These are phyloP conservation scores for Megaceryle torquata DNA, from an alignment of 2,113 vertebrate genomes.

Conservation along the genomic window DNA sequence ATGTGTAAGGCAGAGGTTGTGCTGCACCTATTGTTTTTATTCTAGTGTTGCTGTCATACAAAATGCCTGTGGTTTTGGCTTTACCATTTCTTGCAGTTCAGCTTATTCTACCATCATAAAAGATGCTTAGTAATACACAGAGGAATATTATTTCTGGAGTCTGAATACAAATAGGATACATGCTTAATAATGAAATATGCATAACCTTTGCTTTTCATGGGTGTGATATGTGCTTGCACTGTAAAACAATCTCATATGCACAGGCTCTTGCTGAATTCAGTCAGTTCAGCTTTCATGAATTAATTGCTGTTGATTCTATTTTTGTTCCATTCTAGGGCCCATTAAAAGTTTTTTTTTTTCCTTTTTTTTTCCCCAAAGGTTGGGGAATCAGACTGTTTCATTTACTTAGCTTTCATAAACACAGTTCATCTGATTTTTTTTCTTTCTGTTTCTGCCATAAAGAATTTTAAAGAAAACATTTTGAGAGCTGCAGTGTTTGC, in stretches of 20 bases:
- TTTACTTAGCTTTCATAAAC: neutral
- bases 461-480: neutral
- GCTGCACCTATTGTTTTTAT: neutral
- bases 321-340: neutral
- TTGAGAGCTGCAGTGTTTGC: neutral
- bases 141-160: neutral
- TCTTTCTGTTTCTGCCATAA: neutral
- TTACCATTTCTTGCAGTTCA: neutral
- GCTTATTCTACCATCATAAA: neutral
- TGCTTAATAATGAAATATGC: neutral
- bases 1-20: neutral
- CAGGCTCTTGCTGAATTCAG: neutral
- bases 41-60: neutral
- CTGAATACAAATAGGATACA: neutral
- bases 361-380: neutral
- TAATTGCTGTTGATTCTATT: neutral
- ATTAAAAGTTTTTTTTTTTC: neutral
- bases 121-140: neutral
- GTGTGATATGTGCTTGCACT: neutral
- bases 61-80: neutral
- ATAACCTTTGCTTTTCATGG: neutral
- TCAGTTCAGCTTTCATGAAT: neutral
- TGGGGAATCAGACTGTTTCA: neutral
- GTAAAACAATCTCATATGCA: neutral
- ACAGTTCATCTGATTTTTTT: neutral